Evolutionary conservation across 2,113 vertebrate genomes (phyloP).

Genomic region (Thamnophis sirtalis): DNA sequence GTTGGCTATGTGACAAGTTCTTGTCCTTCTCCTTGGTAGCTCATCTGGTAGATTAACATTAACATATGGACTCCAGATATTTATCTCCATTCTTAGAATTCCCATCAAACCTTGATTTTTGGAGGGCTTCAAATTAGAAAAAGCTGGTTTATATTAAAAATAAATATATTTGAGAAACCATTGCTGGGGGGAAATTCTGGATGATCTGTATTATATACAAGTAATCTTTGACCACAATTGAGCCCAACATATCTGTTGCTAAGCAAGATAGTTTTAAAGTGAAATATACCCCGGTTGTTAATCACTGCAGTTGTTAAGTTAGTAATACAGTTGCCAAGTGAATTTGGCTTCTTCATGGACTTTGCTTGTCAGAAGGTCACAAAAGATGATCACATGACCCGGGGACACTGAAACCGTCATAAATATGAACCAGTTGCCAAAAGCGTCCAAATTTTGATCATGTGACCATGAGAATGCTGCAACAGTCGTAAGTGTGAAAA

Average conservation of each 20-base stretch:
- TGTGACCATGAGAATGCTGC: no score
- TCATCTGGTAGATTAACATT: no score
- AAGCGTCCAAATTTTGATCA: no score
- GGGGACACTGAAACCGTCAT: no score
- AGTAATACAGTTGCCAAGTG: no score
- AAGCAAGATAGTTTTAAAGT: neutral
- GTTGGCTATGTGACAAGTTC: neutral
- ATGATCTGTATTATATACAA: neutral
- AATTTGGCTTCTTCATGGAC: no score
- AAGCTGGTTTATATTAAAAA: neutral
- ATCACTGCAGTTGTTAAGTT: no score
- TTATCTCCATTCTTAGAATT: neutral
- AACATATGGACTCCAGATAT: neutral
- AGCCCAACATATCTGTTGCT: neutral
- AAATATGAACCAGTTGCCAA: no score
- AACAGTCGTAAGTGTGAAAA: no score
- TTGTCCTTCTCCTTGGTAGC: neutral
- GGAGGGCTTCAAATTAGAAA: neutral
- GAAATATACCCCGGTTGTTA: neutral
- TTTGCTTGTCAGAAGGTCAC: no score
- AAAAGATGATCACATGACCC: no score
- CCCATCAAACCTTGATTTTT: neutral
- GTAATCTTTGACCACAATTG: neutral
- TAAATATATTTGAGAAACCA: neutral
- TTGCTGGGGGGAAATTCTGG: neutral